These are phyloP conservation scores for Syngnathoides biaculeatus DNA, from an alignment of 2,113 vertebrate species.

Conservation along the genomic window DNA sequence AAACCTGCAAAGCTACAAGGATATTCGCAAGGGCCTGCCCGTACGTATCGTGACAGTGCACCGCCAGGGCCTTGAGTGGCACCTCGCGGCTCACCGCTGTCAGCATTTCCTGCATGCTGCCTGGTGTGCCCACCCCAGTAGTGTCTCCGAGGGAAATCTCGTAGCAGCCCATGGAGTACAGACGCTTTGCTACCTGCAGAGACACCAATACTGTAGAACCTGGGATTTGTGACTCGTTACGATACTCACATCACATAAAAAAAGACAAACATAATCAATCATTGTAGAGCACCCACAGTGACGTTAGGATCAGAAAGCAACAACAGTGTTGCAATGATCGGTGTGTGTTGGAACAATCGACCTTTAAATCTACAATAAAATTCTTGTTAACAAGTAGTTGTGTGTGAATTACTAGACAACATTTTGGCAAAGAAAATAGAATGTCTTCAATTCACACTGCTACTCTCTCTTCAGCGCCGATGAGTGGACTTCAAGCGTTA, in stretches of 20 bases:
- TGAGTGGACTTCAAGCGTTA: too few species aligned
- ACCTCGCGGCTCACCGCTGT: constrained; percentile 81
- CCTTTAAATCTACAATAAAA: too few species aligned
- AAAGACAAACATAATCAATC: not conserved
- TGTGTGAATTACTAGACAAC: too few species aligned
- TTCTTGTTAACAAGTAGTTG: too few species aligned
- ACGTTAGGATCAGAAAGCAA: too few species aligned
- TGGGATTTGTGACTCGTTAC: not conserved
- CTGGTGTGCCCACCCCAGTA: constrained; percentile 89
- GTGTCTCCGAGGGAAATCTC: constrained; percentile 97
- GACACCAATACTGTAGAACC: not conserved
- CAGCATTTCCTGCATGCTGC: constrained; percentile 88
- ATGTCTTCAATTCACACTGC: too few species aligned
- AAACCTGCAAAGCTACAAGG: constrained; percentile 88
- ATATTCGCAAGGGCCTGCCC: constrained; percentile 96
- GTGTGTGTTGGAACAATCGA: too few species aligned
- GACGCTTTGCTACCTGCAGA: constrained; percentile 83
- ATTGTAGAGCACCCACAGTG: too few species aligned
- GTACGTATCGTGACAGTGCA: constrained; percentile 97
- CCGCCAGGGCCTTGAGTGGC: constrained; percentile 84
- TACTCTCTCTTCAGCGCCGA: too few species aligned
- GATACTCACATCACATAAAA: not conserved
- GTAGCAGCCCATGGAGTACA: constrained; percentile 95
- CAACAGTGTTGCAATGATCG: too few species aligned
- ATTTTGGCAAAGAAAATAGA: too few species aligned